Evolutionary conservation across 2,113 vertebrate genomes (phyloP).

Genomic region (Aleadryas rufinucha): DNA sequence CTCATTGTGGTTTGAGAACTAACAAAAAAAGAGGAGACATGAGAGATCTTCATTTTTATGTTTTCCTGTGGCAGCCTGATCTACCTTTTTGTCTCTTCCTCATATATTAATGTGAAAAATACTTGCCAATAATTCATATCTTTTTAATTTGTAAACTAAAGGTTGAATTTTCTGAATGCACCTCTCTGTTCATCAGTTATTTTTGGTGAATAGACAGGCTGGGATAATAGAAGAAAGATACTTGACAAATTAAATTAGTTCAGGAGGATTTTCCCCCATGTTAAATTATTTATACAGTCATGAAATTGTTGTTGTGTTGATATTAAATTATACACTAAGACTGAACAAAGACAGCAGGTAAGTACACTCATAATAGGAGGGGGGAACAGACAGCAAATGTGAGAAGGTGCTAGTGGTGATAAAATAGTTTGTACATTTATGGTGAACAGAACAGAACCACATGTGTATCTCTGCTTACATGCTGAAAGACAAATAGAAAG

Average conservation of each 20-base stretch:
- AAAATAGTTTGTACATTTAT: neutral
- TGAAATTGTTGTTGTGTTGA: neutral
- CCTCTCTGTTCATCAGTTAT: neutral
- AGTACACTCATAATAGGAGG: neutral
- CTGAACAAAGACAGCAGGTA: conserved; percentile 22
- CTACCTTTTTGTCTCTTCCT: conserved; percentile 60
- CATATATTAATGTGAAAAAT: conserved; percentile 62
- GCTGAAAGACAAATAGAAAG: neutral
- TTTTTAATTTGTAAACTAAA: conserved; percentile 51
- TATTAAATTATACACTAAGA: neutral
- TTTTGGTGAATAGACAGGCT: neutral
- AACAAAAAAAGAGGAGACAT: neutral
- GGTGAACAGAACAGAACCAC: neutral
- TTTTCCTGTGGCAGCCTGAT: conserved; percentile 29
- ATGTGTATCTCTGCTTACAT: neutral
- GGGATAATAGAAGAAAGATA: neutral
- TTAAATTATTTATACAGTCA: neutral
- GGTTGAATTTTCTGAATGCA: neutral
- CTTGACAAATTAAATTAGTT: neutral
- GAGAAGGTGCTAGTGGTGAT: neutral
- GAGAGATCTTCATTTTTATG: conserved; percentile 26
- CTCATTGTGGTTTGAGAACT: conserved; percentile 81
- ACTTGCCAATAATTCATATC: neutral
- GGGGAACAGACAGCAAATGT: neutral
- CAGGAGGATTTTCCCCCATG: neutral